phyloP scores from a whole-genome alignment of 2,113 vertebrate species.

The Brachyhypopomus gauderio region DNA sequence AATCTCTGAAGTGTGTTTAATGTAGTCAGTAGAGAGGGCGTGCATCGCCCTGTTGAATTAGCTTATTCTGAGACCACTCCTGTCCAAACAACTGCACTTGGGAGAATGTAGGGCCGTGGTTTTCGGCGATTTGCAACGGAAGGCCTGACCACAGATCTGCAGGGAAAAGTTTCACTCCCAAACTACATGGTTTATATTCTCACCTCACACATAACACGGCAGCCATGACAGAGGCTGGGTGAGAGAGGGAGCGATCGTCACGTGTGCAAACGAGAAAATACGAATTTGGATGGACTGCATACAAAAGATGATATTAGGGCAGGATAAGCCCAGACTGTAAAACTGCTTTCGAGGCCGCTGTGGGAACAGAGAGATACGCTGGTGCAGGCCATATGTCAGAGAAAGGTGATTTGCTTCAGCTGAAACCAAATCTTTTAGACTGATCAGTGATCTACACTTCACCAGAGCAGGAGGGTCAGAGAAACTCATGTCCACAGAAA shows the following conservation, averaged over 20 bases:
- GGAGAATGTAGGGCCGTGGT: neutral
- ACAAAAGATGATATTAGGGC: conserved; percentile 62
- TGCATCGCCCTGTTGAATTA: neutral
- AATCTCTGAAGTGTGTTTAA: neutral
- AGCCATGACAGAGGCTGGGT: neutral
- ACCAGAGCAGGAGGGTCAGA: neutral
- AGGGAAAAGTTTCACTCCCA: conserved; percentile 15
- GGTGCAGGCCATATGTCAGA: conserved; percentile 18
- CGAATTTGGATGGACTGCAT: conserved; percentile 23
- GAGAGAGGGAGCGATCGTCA: neutral
- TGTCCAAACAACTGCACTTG: neutral
- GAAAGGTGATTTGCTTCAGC: neutral
- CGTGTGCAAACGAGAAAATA: conserved; percentile 28
- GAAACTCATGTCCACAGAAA: neutral
- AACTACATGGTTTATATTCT: conserved; percentile 19
- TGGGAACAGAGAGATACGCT: conserved; percentile 22
- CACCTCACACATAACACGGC: neutral
- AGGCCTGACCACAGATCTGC: neutral
- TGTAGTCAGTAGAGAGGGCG: neutral
- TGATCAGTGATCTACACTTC: neutral
- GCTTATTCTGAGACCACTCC: conserved; percentile 5
- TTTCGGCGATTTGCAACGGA: neutral
- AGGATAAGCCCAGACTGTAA: conserved; percentile 53
- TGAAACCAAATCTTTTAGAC: conserved; percentile 1
- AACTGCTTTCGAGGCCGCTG: conserved; percentile 38